Evolutionary conservation across 2,797 vertebrate species (phyloP), one percentile per base, ranked within the genome.

Genomic region (Falco naumanni): DNA sequence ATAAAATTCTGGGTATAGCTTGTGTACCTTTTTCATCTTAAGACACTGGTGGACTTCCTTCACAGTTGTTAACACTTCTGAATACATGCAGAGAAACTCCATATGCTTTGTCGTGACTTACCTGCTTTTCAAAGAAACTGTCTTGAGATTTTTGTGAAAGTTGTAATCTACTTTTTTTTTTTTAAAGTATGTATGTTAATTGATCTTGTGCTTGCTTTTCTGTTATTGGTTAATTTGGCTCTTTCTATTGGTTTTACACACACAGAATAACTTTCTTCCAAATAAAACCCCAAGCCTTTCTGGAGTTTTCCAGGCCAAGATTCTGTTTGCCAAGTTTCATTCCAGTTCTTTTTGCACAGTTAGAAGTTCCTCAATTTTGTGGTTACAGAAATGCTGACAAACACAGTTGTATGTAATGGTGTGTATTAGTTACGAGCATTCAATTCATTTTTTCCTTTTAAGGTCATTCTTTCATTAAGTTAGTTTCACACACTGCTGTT

Each of bases 371-470:
- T 87, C 69, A 65, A 8, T 90, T 78, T 75, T 90, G 87, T 69
- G 93, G 95, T 95, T 78, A 79, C 56, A 85, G 92, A 94, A 94
- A 78, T 90, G 90, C 92, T 95, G 93, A 93, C 87, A 88, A 79
- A 87, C 61, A 61, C 29, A 50, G 47, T 91, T 74, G 64, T 51
- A 56, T 86, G 82, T 60, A 75, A 26, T 91, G 26, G 5, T 78
- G 33, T 82, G 28, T 84, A 71, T 89, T 90, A 88, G 77, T 95
- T 95, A 79, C 11, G 1, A 95, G 59, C 88, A 88, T 94, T 94
- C 85, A 90, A 53, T 93, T 90, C 29, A 81, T 89, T 95, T 93
- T 94, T 96, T 90, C 96, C 91, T 89, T 97, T 94, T 96, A 96
- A 93, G 90, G 91, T 94, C 81, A 94, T 89, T 97, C 77, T 93